Percentiles rank a stretch among this genome's conserved stretches.
phyloP scores from a whole-genome alignment of 30 jellyfish, hydroid and myxozoan species.

The Morbakka virulenta region DNA sequence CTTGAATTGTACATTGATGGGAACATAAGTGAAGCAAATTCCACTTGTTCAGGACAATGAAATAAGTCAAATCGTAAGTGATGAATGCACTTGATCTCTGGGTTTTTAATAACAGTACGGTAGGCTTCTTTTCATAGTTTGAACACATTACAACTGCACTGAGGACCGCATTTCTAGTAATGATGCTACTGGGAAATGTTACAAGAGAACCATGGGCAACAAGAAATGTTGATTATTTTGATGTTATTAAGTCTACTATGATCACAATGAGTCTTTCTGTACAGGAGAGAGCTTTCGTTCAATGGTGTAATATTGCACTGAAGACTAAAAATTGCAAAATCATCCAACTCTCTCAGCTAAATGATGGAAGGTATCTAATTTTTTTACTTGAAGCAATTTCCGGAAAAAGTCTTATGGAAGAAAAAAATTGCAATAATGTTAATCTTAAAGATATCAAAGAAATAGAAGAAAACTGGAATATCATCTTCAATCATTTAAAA shows the following conservation, averaged over 20 bases:
- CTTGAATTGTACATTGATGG: background rate
- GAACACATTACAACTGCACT: background rate
- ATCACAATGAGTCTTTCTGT: slow-evolving; percentile 1
- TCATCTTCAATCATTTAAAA: background rate
- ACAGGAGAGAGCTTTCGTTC: slow-evolving; percentile 71
- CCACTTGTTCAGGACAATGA: background rate
- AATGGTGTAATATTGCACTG: slow-evolving; percentile 85
- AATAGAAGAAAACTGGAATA: background rate
- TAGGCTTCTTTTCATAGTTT: background rate
- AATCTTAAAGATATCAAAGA: background rate
- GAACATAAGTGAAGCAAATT: background rate
- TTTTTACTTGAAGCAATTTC: background rate
- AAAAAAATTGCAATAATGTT: background rate
- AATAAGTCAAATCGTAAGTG: background rate
- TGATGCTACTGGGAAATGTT: background rate
- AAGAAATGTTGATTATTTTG: background rate
- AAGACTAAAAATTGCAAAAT: background rate
- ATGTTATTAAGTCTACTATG: background rate
- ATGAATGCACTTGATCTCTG: background rate
- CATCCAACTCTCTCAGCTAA: background rate
- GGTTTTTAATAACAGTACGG: background rate
- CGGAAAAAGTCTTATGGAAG: background rate
- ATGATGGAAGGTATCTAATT: background rate
- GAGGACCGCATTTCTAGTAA: background rate
- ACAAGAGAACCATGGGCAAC: background rate